phyloP scores from a whole-genome alignment of 2,888 invertebrate species.

The Scaptomyza tumidula region DNA sequence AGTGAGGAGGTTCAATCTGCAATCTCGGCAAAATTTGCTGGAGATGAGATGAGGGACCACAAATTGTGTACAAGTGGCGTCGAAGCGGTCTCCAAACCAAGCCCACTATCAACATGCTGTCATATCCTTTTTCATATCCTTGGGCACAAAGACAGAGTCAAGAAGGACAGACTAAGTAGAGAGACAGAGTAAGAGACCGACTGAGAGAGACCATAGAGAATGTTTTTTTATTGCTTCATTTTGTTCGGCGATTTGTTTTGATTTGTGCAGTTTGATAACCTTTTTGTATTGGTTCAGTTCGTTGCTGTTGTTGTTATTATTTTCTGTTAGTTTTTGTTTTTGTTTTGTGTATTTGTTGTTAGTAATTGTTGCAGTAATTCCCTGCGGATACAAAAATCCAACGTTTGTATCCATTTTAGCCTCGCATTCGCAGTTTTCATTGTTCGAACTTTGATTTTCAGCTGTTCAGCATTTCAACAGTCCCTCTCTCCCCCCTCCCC shows the following conservation, averaged over 20 bases:
- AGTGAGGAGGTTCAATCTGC: slow-evolving; percentile 31
- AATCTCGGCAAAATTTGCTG: slow-evolving; percentile 37
- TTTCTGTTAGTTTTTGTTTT: slow-evolving; percentile 30
- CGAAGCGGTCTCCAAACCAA: slow-evolving; percentile 41
- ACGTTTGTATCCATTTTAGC: slow-evolving; percentile 56
- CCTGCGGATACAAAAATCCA: slow-evolving; percentile 62
- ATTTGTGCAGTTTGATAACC: slow-evolving; percentile 75
- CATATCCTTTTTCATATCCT: slow-evolving; percentile 75
- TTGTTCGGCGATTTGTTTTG: slow-evolving; percentile 72
- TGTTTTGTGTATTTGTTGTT: slow-evolving; percentile 49
- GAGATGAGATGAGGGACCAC: slow-evolving; percentile 13
- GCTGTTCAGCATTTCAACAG: slow-evolving; percentile 16
- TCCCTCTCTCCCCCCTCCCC: too few species aligned
- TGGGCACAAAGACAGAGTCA: slow-evolving; percentile 46
- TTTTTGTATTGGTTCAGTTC: slow-evolving; percentile 58
- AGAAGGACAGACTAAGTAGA: neutral
- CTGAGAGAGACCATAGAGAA: slow-evolving; percentile 35
- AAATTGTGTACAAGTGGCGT: slow-evolving; percentile 62
- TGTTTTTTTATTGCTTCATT: slow-evolving; percentile 74
- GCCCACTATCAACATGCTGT: slow-evolving; percentile 74
- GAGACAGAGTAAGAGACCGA: slow-evolving; percentile 2
- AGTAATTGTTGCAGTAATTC: slow-evolving; percentile 73
- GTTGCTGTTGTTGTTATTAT: slow-evolving; percentile 34
- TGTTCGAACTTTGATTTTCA: slow-evolving; percentile 60
- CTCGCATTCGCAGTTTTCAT: slow-evolving; percentile 45